Base-by-base conservation (phyloP, 2,113 vertebrate genomes). In the Nymphicus hollandicus region DNA sequence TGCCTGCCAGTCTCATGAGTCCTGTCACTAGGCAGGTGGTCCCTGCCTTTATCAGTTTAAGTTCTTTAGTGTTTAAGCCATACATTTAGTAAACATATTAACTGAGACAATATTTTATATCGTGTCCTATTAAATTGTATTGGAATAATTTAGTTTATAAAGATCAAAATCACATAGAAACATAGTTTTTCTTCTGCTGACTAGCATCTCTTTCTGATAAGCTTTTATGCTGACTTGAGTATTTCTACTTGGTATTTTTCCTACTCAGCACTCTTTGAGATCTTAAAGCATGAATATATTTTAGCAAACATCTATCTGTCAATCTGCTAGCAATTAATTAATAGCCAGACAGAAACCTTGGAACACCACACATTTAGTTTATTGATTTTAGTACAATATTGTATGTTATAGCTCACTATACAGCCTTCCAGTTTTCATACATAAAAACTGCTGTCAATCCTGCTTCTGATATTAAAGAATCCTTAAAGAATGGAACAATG, bases 101-200 rank as follows among this genome's bases (percentile, higher is more conserved):
- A 52, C 13, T 22, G 35, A 64, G 41, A 63, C 28, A 4, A 13
- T n/a, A 46, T 37, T 73, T 71, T 47, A 25, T 56, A 87, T 29
- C 66, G 19, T 24, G 6, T 49, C 22, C n/a, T 60, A 37, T 24
- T 44, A 79, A 84, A 81, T 29, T 73, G 13, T 46, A 60, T 46
- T 22, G 18, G 29, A 64, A 71, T 84, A 88, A 33, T 31, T 90
- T 70, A 74, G 18, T 73, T 92, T 87, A 29, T 91, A 93, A 86
- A 43, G 13, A 65, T 52, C 8, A 88, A 84, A 74, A 86, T 92
- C 16, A 81, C 29, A 81, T 7, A n/a, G 12, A 86, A 89, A 28
- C 77, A 5, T 66, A 55, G 49, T 39, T 96, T 96, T 95, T 91
- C 72, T 88, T 91, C 86, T 89, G 63, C 86, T 96, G 94, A 87